phyloP scores from a whole-genome alignment of 2,113 vertebrate species.

The Periophthalmus modestus region DNA sequence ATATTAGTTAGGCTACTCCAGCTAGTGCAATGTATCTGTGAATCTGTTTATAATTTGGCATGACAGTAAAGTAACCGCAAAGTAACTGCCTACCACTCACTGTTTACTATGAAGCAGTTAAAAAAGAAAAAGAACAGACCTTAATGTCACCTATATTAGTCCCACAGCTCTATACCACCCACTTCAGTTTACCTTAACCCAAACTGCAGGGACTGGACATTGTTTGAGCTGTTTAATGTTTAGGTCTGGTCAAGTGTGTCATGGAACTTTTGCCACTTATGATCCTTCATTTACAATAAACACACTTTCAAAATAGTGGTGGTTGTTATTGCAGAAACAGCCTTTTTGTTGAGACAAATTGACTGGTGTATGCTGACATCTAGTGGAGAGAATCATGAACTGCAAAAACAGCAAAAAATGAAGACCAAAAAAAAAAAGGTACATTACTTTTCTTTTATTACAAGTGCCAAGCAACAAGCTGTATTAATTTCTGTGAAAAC shows the following conservation, averaged over 20 bases:
- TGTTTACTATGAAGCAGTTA: conserved; percentile 1
- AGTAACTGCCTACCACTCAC: not conserved
- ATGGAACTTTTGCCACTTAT: conserved; percentile 12
- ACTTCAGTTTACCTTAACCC: conserved; percentile 2
- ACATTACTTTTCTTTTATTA: conserved; percentile 37
- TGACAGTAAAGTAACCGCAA: not conserved
- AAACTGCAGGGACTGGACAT: conserved; percentile 12
- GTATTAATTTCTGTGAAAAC: conserved; percentile 10
- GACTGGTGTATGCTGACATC: conserved; percentile 31
- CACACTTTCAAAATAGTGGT: not conserved
- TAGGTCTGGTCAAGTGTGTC: conserved; percentile 14
- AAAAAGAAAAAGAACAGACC: not conserved
- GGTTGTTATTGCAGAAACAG: not conserved
- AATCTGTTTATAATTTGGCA: not conserved
- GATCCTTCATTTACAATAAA: not conserved
- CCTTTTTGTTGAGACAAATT: not conserved
- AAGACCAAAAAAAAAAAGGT: not conserved
- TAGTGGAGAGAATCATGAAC: not conserved
- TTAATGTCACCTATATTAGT: not conserved
- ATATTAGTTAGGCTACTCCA: not conserved
- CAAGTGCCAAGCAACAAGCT: conserved; percentile 44
- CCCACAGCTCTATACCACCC: not conserved
- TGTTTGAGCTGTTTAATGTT: too few species aligned
- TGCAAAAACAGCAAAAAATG: not conserved
- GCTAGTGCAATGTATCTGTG: too few species aligned